These are phyloP conservation scores for Oncopeltus fasciatus DNA, from an alignment of 1,140 invertebrate genomes.

Conservation along the genomic window DNA sequence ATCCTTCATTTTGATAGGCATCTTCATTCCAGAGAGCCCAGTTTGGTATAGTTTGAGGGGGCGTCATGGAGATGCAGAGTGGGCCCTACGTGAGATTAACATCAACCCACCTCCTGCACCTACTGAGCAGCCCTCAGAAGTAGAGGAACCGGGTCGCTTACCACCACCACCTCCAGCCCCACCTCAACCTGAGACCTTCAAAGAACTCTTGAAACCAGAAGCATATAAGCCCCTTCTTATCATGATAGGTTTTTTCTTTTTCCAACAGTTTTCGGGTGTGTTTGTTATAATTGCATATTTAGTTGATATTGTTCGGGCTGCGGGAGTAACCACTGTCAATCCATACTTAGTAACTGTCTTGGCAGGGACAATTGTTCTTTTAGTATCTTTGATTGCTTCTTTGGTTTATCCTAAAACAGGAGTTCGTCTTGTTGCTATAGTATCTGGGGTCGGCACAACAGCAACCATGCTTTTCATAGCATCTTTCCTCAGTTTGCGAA, in stretches of 20 bases:
- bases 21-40: constrained; percentile 38
- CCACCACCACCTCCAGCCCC: not conserved
- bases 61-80: constrained; percentile 23
- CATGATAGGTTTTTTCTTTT: constrained; percentile 34
- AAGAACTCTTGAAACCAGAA: constrained; percentile 23
- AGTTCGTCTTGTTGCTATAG: constrained; percentile 33
- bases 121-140: constrained; percentile 4
- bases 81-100: constrained; percentile 20
- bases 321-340: constrained; percentile 32
- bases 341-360: constrained; percentile 29
- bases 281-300: constrained; percentile 56
- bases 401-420: constrained; percentile 39
- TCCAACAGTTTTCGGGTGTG: constrained; percentile 42
- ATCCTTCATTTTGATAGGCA: constrained; percentile 26
- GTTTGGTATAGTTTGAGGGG: constrained; percentile 32
- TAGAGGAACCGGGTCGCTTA: not conserved
- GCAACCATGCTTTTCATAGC: constrained; percentile 37
- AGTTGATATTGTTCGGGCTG: constrained; percentile 38
- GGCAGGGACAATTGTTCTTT: constrained; percentile 37
- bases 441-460: constrained; percentile 40
- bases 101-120: constrained; percentile 6
- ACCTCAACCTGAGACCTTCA: constrained; percentile 10
- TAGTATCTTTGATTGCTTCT: constrained; percentile 34
- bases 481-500: constrained; percentile 29
- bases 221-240: constrained; percentile 36